Evolutionary conservation across 2,888 invertebrate species (phyloP), one percentile per base, ranked within the genome.

Genomic region (Thyatira batis): DNA sequence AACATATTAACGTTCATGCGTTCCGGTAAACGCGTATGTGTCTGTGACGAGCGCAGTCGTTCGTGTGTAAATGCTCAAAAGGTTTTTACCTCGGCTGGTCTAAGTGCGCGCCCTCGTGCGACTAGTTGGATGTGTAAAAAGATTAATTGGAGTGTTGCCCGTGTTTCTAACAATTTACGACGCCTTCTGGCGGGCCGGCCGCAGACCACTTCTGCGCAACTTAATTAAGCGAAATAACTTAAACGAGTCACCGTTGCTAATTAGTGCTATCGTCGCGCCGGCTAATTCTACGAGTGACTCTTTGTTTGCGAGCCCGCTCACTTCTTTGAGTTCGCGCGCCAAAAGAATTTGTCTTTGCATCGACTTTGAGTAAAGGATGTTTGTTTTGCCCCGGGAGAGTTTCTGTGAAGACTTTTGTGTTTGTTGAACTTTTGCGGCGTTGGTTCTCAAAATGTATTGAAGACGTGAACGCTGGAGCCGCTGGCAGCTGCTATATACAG

Each of bases 151-250:
- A 92, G 92, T 88, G 89, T 82, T 84, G 82, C 85, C 76, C 84
- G 80, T 80, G 80, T 87, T 79, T 84, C 89, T 87, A 88, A 90
- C 89, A 89, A 87, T 88, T 89, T 88, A 84, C 84, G 76, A 76
- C 88, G 84, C 87, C 88, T 88, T 87, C 80, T 76, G 77, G 75
- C 84, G 82, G 87, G 84, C 87, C 87, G 84, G 86, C 86, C 87
- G 83, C 86, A 90, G 90, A 90, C 90, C 91, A 91, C 91, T 92
- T 88, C 84, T 87, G 88, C 82, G 79, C 86, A 80, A 89, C 91
- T 90, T 92, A 92, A 92, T 92, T 92, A 91, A 90, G 92, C 89
- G 85, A 90, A 91, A 91, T 90, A 89, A 90, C 84, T 90, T 90
- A 90, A 91, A 85, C 87, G 89, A 89, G 87, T 86, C 84, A 87